Percentiles rank a stretch among this genome's conserved stretches.
Evolutionary conservation across 1,140 invertebrate species (phyloP).

Genomic region (Diachasma alloeum): DNA sequence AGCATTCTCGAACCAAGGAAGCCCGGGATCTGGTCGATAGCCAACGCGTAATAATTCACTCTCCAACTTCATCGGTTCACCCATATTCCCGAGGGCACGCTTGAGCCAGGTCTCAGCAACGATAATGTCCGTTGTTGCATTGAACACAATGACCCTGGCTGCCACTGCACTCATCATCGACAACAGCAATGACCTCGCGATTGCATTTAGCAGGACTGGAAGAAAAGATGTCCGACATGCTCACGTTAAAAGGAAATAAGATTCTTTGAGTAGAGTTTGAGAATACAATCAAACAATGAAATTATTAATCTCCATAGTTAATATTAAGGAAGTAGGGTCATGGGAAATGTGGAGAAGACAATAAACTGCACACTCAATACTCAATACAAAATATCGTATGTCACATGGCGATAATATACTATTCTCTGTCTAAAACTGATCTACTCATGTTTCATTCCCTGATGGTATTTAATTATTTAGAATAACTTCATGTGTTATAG

Average conservation of each 20-base stretch:
- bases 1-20: slow-evolving; percentile 66
- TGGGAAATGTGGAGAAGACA: too few species aligned
- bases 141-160: slow-evolving; percentile 69
- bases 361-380: too few species aligned
- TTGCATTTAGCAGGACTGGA: slow-evolving; percentile 68
- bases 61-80: slow-evolving; percentile 64
- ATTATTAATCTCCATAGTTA: too few species aligned
- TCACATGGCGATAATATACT: too few species aligned
- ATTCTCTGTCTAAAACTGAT: too few species aligned
- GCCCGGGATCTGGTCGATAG: slow-evolving; percentile 62
- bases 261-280: neutral
- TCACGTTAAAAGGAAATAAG: neutral
- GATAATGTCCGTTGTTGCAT: slow-evolving; percentile 69
- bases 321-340: too few species aligned
- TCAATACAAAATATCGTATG: too few species aligned
- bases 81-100: slow-evolving; percentile 60
- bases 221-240: neutral
- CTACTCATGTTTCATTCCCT: too few species aligned
- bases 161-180: slow-evolving; percentile 68
- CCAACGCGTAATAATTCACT: slow-evolving; percentile 62
- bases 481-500: too few species aligned
- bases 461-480: too few species aligned
- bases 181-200: slow-evolving; percentile 68
- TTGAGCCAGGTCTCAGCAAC: slow-evolving; percentile 69
- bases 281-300: neutral